Evolutionary conservation across 2,888 invertebrate genomes (phyloP), one percentile per base, ranked within the genome.

Genomic region (Protophormia terraenovae): DNA sequence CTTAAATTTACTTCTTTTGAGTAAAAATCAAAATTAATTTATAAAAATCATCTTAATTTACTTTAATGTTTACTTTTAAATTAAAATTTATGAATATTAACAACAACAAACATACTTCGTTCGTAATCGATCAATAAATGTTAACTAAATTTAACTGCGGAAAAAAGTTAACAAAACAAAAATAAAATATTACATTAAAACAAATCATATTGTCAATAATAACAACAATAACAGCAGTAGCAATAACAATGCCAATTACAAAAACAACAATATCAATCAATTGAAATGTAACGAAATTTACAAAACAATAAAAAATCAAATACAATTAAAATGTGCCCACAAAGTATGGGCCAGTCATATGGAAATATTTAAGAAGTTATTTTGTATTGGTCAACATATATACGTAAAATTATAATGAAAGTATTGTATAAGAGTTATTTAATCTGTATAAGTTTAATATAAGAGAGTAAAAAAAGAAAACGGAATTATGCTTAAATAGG

Each of bases 231-330:
- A n/a, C n/a, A n/a, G n/a, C n/a, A n/a, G n/a, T n/a, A n/a, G n/a
- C n/a, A n/a, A n/a, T n/a, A n/a, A n/a, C n/a, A n/a, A n/a, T n/a
- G n/a, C n/a, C n/a, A n/a, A n/a, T n/a, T n/a, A n/a, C n/a, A n/a
- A n/a, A n/a, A n/a, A n/a, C 47, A 62, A 62, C 29, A 82, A 62
- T 55, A 73, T 73, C 58, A 73, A 73, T 69, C 60, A 71, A 76
- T 47, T 58, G 41, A 50, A 53, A 24, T 76, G 62, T n/a, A 62
- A 76, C 24, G 27, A 41, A 75, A 66, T 16, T 3, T 38, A 50
- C 35, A n/a, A 79, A 2, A 64, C 14, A 41, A 41, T 3, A 41
- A 41, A 50, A 53, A 27, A 27, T 53, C 14, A 27, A 27, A 53
- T 8, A 27, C 24, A 66, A 55, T 55, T 45, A 12, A 76, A 53